Conservation (phyloP, 2,797 vertebrate genomes). For the Alexandromys oeconomus region DNA sequence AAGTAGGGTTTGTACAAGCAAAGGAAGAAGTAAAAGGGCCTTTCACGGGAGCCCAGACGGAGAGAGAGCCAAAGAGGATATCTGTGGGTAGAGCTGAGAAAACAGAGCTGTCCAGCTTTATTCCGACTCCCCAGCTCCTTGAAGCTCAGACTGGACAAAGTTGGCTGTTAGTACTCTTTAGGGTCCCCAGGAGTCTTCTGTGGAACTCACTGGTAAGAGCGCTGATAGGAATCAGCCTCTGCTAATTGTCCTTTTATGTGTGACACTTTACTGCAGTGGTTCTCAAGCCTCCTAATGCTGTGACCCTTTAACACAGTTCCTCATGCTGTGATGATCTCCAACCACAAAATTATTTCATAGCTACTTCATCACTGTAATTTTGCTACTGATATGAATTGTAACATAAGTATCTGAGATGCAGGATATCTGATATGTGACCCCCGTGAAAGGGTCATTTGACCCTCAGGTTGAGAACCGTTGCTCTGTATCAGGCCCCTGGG, state of each 20-base stretch:
- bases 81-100: not conserved
- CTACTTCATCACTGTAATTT: not conserved
- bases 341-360: not conserved
- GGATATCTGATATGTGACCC: not conserved
- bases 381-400: not conserved
- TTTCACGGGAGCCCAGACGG: not conserved
- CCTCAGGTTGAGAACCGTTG: not conserved
- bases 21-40: not conserved
- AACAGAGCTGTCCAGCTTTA: not conserved
- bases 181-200: not conserved
- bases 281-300: not conserved
- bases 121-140: not conserved
- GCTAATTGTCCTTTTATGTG: not conserved
- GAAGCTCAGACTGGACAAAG: not conserved
- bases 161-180: not conserved
- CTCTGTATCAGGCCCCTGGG: not conserved
- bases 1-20: not conserved
- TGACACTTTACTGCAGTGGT: not conserved
- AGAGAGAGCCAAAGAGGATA: not conserved
- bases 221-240: accelerated
- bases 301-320: not conserved
- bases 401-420: not conserved
- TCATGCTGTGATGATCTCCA: not conserved
- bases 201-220: not conserved
- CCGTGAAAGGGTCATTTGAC: not conserved